phyloP scores from a whole-genome alignment of 2,888 invertebrate genomes.

The Scelioninae gen. 2 region DNA sequence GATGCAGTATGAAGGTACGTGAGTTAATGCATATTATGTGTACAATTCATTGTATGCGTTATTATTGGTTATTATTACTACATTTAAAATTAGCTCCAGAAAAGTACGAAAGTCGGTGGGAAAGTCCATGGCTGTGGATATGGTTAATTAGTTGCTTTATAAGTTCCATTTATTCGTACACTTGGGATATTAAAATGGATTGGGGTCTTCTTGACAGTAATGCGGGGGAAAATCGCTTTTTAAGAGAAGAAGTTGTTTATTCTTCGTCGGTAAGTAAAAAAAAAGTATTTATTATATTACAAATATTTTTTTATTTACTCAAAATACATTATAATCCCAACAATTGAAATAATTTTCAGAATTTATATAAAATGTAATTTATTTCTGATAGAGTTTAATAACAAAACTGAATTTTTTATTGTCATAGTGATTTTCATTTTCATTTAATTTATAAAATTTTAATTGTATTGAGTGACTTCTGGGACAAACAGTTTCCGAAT shows the following conservation, averaged over 20 bases:
- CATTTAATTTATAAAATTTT: too few species aligned
- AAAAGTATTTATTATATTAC: slow-evolving; percentile 1
- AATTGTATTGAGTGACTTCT: too few species aligned
- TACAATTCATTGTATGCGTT: too few species aligned
- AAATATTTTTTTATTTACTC: slow-evolving; percentile 3
- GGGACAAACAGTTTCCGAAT: too few species aligned
- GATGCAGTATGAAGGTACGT: slow-evolving; percentile 79
- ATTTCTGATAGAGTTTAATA: too few species aligned
- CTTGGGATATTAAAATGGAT: slow-evolving; percentile 99
- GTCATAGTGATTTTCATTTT: too few species aligned
- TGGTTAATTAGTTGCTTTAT: slow-evolving; percentile 92
- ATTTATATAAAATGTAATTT: background rate
- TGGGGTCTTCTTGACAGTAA: slow-evolving; percentile 97
- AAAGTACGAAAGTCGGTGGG: slow-evolving; percentile 79
- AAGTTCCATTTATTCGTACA: slow-evolving; percentile 95
- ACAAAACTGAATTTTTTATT: too few species aligned
- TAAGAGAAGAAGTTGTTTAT: slow-evolving; percentile 97
- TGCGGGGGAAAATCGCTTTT: slow-evolving; percentile 92
- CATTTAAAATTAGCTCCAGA: slow-evolving; percentile 76
- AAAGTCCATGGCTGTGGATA: slow-evolving; percentile 90
- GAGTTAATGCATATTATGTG: too few species aligned
- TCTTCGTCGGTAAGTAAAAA: slow-evolving; percentile 86
- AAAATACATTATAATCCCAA: too few species aligned
- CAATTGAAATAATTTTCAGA: too few species aligned
- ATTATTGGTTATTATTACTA: too few species aligned